Percentiles rank a stretch among this genome's conserved stretches.
Conservation (phyloP, 2,113 vertebrate genomes). For the Paedocypris sp. region DNA sequence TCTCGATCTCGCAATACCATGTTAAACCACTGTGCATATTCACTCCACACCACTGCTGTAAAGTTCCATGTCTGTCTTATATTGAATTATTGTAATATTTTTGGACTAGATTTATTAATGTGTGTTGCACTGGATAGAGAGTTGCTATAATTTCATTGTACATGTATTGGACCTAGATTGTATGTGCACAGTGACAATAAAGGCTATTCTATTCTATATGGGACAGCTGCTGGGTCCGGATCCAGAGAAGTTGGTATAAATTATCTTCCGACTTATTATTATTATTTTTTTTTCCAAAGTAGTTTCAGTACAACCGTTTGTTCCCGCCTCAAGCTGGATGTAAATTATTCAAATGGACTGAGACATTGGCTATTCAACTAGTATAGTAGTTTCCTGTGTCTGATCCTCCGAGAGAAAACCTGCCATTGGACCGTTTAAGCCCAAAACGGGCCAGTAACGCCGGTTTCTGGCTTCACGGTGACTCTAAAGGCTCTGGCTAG, state of each 20-base stretch:
- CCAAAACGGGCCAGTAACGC: neutral
- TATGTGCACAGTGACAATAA: no score
- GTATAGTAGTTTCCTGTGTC: conserved; percentile 38
- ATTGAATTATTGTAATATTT: no score
- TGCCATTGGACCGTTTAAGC: conserved; percentile 26
- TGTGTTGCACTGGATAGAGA: no score
- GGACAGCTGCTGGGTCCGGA: no score
- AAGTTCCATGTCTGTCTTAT: no score
- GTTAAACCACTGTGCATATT: no score
- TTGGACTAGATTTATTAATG: no score
- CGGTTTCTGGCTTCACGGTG: neutral
- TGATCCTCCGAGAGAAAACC: conserved; percentile 40
- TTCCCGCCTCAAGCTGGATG: conserved; percentile 32
- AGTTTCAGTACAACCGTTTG: conserved; percentile 35
- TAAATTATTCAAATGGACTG: conserved; percentile 49
- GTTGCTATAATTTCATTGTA: no score
- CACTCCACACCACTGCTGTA: no score
- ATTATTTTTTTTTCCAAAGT: conserved; percentile 25
- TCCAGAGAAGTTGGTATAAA: neutral
- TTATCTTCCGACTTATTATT: conserved; percentile 1
- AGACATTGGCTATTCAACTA: conserved; percentile 42
- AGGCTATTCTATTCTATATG: no score
- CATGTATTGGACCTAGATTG: no score
- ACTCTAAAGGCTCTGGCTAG: neutral
- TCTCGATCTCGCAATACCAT: no score